Base-by-base conservation (phyloP, 2,113 vertebrate species). In the Dasyornis broadbenti region DNA sequence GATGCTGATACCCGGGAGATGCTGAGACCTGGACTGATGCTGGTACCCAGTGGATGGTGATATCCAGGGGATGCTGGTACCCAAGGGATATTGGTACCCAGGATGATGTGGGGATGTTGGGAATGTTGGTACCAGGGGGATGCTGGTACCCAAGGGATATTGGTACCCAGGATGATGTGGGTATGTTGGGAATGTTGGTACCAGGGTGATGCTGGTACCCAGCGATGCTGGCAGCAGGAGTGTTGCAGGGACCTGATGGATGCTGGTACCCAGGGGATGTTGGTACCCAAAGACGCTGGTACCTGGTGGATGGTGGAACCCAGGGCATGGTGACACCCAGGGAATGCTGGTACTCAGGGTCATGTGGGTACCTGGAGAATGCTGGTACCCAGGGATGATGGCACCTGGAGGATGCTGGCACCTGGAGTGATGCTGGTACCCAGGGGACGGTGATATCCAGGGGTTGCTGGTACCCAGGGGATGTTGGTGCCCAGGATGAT, bases 211-310 rank as follows among this genome's bases (percentile, higher is more conserved):
- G 54, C 1, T 54, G 40, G 15, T 23, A 20, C 15, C 47, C 20
- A 8, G 15, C 4, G 35, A 27, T 39, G 35, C 16, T 63, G 60
- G 27, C 14, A 30, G 16, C 11, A 8, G 11, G 45, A 15, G 57
- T 4, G 23, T 15, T 60, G 57, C 5, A 17, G 24, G n/a, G 17
- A 37, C 10, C 24, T 4, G 11, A 15, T 16, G 27, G 13, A 50
- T 39, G 4, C 1, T 40, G 28, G 21, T 12, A 31, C 35, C 19
- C 3, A 1, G 11, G 3, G 42, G 30, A 22, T 22, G 14, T 0
- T 45, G 53, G 3, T 3, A 33, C 15, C 57, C 13, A 9, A 9
- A 23, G 23, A 60, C 27, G 35, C 2, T 39, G 35, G 24, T 27
- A 60, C 59, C 59, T 9, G 5, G 27, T 2, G 16, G 19, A 64